phyloP scores from a whole-genome alignment of 2,797 vertebrate species.

The Artibeus jamaicensis region DNA sequence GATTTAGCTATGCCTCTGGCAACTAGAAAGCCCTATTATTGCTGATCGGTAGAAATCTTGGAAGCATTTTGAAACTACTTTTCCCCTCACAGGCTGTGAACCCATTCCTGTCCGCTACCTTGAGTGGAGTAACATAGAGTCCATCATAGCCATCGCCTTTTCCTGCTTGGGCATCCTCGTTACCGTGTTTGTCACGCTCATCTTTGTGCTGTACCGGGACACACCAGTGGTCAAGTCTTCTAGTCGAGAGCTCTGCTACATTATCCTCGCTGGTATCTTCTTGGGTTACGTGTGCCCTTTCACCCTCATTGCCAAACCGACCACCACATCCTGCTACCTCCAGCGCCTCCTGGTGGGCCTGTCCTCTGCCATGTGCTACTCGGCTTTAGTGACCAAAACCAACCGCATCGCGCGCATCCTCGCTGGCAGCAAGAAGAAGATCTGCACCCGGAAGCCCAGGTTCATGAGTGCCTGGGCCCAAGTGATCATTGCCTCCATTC shows the following conservation, averaged over 20 bases:
- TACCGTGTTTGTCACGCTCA: slow-evolving; percentile 97
- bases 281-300: slow-evolving; percentile 98
- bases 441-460: slow-evolving; percentile 96
- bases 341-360: slow-evolving; percentile 97
- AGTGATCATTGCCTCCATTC: slow-evolving; percentile 93
- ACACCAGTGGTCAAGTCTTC: slow-evolving; percentile 99
- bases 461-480: slow-evolving; percentile 99
- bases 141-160: slow-evolving; percentile 96
- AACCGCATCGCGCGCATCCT: slow-evolving; percentile 98
- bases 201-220: slow-evolving; percentile 98
- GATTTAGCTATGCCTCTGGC: neutral
- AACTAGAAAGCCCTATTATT: neutral
- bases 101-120: slow-evolving; percentile 93
- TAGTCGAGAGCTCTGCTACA: slow-evolving; percentile 97
- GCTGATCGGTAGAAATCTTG: neutral
- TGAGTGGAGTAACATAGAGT: slow-evolving; percentile 96
- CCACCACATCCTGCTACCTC: slow-evolving; percentile 94
- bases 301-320: slow-evolving; percentile 95
- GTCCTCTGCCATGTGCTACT: slow-evolving; percentile 98
- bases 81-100: slow-evolving; percentile 88
- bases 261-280: slow-evolving; percentile 97
- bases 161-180: slow-evolving; percentile 97
- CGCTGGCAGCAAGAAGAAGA: slow-evolving; percentile 99
- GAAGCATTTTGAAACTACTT: slow-evolving; percentile 31
- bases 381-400: slow-evolving; percentile 97